Conservation (phyloP, 2,797 vertebrate species). For the Apodemus agrarius region DNA sequence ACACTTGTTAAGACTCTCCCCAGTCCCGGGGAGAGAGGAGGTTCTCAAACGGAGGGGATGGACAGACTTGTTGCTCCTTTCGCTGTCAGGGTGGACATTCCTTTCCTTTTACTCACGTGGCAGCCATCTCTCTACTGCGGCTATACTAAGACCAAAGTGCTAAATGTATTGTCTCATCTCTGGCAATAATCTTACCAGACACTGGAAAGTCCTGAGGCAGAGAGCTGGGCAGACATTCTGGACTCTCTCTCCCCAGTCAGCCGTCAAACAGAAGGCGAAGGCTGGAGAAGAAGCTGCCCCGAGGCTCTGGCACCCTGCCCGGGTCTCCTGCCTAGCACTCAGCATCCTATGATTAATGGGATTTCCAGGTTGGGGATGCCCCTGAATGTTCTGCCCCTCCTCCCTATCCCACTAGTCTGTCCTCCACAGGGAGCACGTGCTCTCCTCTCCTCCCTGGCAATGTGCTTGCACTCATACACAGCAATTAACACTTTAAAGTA, state of each 20-base stretch:
- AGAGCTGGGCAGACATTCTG: conserved; percentile 58
- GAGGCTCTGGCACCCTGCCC: conserved; percentile 73
- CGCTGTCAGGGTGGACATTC: neutral
- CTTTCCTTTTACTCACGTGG: neutral
- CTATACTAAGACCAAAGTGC: neutral
- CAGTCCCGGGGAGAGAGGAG: neutral
- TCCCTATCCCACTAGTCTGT: conserved; percentile 64
- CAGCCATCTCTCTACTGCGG: neutral
- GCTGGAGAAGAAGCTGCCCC: conserved; percentile 69
- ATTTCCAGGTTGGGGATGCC: conserved; percentile 78
- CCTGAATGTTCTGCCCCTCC: conserved; percentile 69
- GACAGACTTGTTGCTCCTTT: neutral
- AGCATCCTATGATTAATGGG: conserved; percentile 79
- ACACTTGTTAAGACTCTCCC: neutral
- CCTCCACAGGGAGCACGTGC: neutral
- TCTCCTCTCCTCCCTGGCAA: neutral
- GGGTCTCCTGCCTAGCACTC: conserved; percentile 58
- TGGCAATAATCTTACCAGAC: conserved; percentile 61
- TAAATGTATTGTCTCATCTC: neutral
- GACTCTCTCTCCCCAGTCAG: conserved; percentile 55
- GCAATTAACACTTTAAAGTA: neutral
- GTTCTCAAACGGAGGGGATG: neutral
- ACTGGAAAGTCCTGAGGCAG: conserved; percentile 57
- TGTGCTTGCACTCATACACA: neutral
- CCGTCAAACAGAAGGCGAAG: conserved; percentile 63